Percentiles rank a stretch among this genome's conserved stretches.
Evolutionary conservation across 1,140 invertebrate genomes (phyloP).

Genomic region (Drosophila paulistorum): DNA sequence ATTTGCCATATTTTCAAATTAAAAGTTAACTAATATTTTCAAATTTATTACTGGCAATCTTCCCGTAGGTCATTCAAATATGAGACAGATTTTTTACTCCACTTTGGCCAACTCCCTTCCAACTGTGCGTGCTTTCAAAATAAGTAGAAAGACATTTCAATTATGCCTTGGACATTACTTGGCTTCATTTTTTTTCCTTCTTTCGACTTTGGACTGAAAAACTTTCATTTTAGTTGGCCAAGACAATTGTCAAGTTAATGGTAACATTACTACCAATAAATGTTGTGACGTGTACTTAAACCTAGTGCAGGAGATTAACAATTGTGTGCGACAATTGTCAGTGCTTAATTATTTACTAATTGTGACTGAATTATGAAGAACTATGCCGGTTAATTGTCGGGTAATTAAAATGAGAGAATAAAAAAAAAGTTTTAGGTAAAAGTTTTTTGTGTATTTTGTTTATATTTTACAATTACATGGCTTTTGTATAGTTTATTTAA

Average conservation of each 20-base stretch:
- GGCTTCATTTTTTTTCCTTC: neutral
- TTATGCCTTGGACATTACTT: neutral
- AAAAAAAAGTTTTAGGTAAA: constrained; percentile 37
- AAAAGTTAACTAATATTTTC: no score
- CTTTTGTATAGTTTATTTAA: constrained; percentile 16
- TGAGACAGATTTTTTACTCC: neutral
- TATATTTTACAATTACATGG: constrained; percentile 38
- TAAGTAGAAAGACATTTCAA: neutral
- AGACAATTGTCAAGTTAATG: constrained; percentile 12
- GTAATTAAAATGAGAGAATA: constrained; percentile 51
- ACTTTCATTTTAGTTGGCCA: constrained; percentile 2
- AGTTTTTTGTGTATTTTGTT: constrained; percentile 19
- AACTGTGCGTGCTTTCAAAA: neutral
- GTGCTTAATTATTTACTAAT: constrained; percentile 76
- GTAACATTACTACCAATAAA: constrained; percentile 40
- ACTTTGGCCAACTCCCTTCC: neutral
- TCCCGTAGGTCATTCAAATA: neutral
- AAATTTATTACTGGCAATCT: neutral
- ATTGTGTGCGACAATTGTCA: constrained; percentile 71
- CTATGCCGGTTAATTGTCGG: constrained; percentile 64
- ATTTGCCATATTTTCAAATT: no score
- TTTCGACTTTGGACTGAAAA: neutral
- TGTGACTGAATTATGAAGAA: constrained; percentile 74
- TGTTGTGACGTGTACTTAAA: constrained; percentile 64
- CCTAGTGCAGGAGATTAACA: constrained; percentile 54